Evolutionary conservation across 2,797 vertebrate species (phyloP).

Genomic region (Falco cherrug): DNA sequence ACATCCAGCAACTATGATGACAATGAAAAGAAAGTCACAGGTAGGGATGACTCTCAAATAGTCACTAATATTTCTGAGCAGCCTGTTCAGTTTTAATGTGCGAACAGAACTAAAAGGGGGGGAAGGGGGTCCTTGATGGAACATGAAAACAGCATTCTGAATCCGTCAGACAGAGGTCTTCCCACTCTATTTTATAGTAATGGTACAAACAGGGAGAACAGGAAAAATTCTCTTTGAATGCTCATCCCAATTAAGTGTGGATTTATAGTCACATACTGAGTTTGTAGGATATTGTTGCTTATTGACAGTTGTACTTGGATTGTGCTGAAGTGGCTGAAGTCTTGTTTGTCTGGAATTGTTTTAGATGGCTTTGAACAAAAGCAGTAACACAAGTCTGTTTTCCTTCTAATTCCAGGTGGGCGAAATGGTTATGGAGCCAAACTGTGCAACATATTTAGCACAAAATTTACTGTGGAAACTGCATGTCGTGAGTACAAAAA

Average conservation of each 20-base stretch:
- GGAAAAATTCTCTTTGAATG: neutral
- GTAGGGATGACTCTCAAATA: constrained; percentile 70
- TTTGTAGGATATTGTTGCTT: neutral
- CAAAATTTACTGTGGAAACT: constrained; percentile 96
- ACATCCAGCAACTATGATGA: constrained; percentile 99
- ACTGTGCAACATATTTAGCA: constrained; percentile 99
- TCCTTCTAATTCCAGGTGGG: constrained; percentile 83
- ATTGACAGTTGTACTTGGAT: neutral
- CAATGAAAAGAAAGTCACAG: constrained; percentile 96
- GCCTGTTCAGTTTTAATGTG: neutral
- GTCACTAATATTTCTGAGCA: neutral
- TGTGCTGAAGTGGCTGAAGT: neutral
- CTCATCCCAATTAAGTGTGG: neutral
- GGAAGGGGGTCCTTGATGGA: neutral
- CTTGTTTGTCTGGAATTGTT: neutral
- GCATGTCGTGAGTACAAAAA: constrained; percentile 90
- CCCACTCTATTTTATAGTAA: neutral
- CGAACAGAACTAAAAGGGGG: fast-evolving
- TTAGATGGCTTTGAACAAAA: neutral
- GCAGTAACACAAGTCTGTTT: neutral
- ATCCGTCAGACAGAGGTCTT: neutral
- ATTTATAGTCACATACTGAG: neutral
- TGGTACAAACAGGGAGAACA: neutral
- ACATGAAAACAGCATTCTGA: fast-evolving
- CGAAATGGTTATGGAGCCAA: constrained; percentile 98